Percentiles rank a stretch among this genome's conserved stretches.
Conservation (phyloP, 2,797 vertebrate genomes). For the Erpetoichthys calabaricus region DNA sequence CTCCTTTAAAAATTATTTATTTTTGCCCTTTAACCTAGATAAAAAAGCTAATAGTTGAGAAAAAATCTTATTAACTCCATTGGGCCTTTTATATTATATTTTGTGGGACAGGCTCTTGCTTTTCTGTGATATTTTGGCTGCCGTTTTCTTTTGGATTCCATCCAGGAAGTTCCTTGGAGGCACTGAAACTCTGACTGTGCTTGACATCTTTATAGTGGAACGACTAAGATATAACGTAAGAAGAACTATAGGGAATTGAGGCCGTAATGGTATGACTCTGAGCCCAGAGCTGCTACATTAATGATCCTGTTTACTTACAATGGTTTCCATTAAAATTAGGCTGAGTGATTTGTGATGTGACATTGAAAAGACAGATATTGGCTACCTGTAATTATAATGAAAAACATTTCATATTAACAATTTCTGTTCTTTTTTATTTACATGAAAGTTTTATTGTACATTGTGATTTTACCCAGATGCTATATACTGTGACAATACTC, state of each 20-base stretch:
- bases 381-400: slow-evolving; percentile 3
- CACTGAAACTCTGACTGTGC: slow-evolving; percentile 30
- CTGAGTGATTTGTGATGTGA: background rate
- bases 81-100: background rate
- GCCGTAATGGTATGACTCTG: slow-evolving; percentile 27
- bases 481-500: too few species aligned
- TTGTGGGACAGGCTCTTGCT: slow-evolving; percentile 5
- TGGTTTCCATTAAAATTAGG: background rate
- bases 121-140: slow-evolving; percentile 34
- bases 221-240: slow-evolving; percentile 54
- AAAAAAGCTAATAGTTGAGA: background rate
- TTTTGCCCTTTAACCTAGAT: background rate
- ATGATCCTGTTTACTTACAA: slow-evolving; percentile 1
- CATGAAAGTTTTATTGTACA: too few species aligned
- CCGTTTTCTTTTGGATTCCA: slow-evolving; percentile 33
- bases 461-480: too few species aligned
- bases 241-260: slow-evolving; percentile 34
- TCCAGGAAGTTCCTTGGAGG: slow-evolving; percentile 35
- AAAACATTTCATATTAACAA: background rate
- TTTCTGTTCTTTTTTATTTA: too few species aligned
- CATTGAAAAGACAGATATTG: background rate
- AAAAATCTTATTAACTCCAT: background rate
- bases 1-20: background rate
- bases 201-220: slow-evolving; percentile 59
- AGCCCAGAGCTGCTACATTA: background rate